A percentile compares a stretch with the other conserved stretches of the same genome.
phyloP scores from a whole-genome alignment of 2,888 invertebrate genomes.

The Netelia melanura region DNA sequence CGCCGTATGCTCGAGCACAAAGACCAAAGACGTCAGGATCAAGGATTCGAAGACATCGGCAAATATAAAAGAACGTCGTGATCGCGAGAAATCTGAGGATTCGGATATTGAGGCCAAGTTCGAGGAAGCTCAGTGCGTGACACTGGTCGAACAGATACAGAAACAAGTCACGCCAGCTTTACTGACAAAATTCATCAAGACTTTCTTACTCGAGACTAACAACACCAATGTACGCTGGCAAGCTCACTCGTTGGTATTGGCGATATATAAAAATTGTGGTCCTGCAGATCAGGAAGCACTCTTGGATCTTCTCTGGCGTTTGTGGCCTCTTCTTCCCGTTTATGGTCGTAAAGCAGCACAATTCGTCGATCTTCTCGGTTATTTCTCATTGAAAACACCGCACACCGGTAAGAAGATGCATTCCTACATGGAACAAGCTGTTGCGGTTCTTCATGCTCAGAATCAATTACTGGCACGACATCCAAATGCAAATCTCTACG shows the following conservation, averaged over 20 bases:
- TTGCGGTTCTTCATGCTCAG: constrained; percentile 94
- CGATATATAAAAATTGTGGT: constrained; percentile 94
- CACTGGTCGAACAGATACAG: constrained; percentile 90
- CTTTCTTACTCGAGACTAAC: constrained; percentile 97
- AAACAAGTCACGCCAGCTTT: constrained; percentile 86
- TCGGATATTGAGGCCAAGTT: constrained; percentile 88
- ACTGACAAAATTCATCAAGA: constrained; percentile 91
- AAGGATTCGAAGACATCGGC: constrained; percentile 79
- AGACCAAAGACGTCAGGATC: constrained; percentile 77
- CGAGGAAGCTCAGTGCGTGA: constrained; percentile 89
- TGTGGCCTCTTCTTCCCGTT: constrained; percentile 95
- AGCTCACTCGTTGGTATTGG: constrained; percentile 94
- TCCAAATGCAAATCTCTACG: constrained; percentile 97
- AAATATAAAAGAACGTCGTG: constrained; percentile 85
- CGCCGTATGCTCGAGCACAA: constrained; percentile 90
- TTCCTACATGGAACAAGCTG: constrained; percentile 94
- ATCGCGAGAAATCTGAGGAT: constrained; percentile 89
- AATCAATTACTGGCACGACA: constrained; percentile 95
- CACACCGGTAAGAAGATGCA: constrained; percentile 89
- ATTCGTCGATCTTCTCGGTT: constrained; percentile 98
- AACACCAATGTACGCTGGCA: constrained; percentile 97
- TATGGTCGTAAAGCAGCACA: constrained; percentile 98
- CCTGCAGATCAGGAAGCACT: constrained; percentile 91
- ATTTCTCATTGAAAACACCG: constrained; percentile 95
- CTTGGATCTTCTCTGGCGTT: constrained; percentile 94